Base-by-base conservation (phyloP, 2,797 vertebrate genomes). In the Sebastes jordani region DNA sequence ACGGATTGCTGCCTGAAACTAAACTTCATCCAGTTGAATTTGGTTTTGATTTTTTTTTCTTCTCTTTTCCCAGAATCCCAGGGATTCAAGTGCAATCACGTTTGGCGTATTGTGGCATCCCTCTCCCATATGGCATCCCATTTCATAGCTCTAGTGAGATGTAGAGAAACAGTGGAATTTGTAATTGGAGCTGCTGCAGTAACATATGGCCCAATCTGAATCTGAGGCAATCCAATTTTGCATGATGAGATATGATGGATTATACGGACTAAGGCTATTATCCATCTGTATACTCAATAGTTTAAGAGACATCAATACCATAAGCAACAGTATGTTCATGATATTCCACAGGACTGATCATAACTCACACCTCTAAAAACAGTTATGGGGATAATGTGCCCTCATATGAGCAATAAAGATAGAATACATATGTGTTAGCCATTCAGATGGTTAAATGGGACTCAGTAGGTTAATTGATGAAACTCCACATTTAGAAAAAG, bases 231-330 rank as follows among this genome's bases (percentile, higher is more conserved):
- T 68, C 56, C 36, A 71, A 38, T 6, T 76, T 78, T 66, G 36
- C 67, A 71, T 78, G 71, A 81, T 69, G 32, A 83, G 70, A 76
- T 79, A 36, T 82, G 68, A 76, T 63, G 76, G 74, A 89, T 92
- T 71, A 82, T 32, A 69, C 62, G 79, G 49, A 73, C 58, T 69
- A 42, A 71, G 71, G 61, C 61, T 71, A 38, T 85, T 78, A 81
- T 79, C 64, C 62, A 52, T 83, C 76, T 86, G 25, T 76, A 62
- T 46, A 16, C 54, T 49, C 23, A 54, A 52, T 23, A 52, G 5
- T 1, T 65, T 25, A 78, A 78, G 16, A 71, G 25, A 78, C 22
- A 69, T 29, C 63, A 18, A 27, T 67, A 72, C 67, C 16, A 63
- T 74, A 70, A 81, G 11, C 10, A 30, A 58, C 23, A 46, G 32